Base-by-base conservation (phyloP, 2,888 invertebrate species). In the Caenorhabditis sp. region DNA sequence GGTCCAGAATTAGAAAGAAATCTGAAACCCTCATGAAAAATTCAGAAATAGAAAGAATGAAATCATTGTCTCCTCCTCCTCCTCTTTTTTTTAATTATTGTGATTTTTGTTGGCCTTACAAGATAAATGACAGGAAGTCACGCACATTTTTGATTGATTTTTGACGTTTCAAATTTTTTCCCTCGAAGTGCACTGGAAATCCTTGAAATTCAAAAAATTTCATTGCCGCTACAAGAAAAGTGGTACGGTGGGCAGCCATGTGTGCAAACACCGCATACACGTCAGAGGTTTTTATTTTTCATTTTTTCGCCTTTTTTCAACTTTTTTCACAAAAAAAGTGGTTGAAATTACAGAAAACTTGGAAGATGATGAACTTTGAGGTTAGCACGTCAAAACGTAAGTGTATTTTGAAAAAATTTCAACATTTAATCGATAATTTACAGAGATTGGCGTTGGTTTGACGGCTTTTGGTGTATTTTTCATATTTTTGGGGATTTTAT, bases 391-490 rank as follows among this genome's bases (percentile, higher is more conserved):
- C 81, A 43, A 83, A 83, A 66, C 83, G 83, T 83, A 63, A 76
- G 83, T 72, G n/a, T n/a, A n/a, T n/a, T n/a, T n/a, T n/a, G n/a
- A n/a, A n/a, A n/a, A n/a, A n/a, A n/a, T n/a, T n/a, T n/a, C n/a
- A n/a, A n/a, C n/a, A 57, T 43, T 21, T 56, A 27, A 49, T 38
- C 36, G 14, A 17, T 12, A 36, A 49, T 58, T 87, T 88, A 67
- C 87, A 90, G 90, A 97, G 91, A 97, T 99, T 87, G 99, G 97
- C 23, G 95, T 97, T 52, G 97, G 97, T 21, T 91, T 99, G 61
- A 94, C 96, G 4, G 95, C 95, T 4, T 97, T 99, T 90, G 97
- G 97, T 10, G 92, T 96, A 83, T 92, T 93, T 70, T 97, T 99
- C 89, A 91, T 99, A 8, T 94, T 97, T 86, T 91, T 99, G 8